Conservation (phyloP, 2,797 vertebrate species). For the Phataginus tricuspis region DNA sequence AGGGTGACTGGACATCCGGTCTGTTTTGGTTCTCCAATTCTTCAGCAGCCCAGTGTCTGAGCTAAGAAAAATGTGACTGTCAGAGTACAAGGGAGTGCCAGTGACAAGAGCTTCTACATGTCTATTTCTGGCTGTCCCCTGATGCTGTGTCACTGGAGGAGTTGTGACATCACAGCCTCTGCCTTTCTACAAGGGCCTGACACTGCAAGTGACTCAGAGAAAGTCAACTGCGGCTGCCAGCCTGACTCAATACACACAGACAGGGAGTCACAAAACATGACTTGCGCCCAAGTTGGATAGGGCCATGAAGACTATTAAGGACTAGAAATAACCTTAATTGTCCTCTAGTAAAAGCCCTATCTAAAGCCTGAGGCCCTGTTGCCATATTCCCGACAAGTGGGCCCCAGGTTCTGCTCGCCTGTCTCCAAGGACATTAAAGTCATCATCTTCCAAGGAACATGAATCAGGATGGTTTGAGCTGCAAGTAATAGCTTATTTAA, state of each 20-base stretch:
- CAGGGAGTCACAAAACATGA: not conserved
- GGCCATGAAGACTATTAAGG: not conserved
- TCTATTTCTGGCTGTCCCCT: constrained; percentile 76
- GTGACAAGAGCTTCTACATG: constrained; percentile 74
- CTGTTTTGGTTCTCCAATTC: constrained; percentile 73
- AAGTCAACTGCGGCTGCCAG: not conserved
- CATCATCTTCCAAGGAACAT: not conserved
- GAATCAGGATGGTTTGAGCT: not conserved
- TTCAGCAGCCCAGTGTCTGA: constrained; percentile 50
- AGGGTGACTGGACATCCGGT: constrained; percentile 63
- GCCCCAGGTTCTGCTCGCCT: not conserved
- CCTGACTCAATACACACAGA: not conserved
- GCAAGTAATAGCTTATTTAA: not conserved
- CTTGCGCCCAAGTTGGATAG: not conserved
- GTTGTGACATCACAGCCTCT: constrained; percentile 62
- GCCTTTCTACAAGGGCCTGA: constrained; percentile 43
- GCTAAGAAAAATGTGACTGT: constrained; percentile 71
- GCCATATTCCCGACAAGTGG: not conserved
- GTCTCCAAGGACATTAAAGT: not conserved
- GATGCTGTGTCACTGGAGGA: constrained; percentile 71
- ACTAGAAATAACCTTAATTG: not conserved
- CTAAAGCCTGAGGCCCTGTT: not conserved
- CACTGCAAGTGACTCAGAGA: constrained; percentile 57
- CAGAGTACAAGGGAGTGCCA: constrained; percentile 21
- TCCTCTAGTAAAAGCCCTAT: not conserved